A percentile compares a stretch with the other conserved stretches of the same genome.
These are phyloP conservation scores for Limonius californicus DNA, from an alignment of 1,140 invertebrate genomes.

Conservation along the genomic window DNA sequence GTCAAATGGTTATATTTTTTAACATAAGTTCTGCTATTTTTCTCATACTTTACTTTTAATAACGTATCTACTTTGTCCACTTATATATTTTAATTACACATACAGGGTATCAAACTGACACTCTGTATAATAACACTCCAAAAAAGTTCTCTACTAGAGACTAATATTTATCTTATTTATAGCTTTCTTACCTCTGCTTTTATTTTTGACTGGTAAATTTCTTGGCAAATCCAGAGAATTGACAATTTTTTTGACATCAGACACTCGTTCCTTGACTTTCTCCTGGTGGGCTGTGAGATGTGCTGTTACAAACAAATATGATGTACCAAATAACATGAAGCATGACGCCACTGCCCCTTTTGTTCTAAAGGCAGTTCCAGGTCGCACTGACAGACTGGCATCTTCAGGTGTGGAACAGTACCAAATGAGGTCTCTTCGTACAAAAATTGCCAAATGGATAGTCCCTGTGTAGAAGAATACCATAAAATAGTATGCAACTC, in stretches of 20 bases:
- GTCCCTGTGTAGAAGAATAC: no score
- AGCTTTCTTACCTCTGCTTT: conserved; percentile 63
- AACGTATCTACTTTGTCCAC: no score
- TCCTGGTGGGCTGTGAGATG: conserved; percentile 89
- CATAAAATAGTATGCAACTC: no score
- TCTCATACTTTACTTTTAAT: no score
- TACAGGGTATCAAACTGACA: no score
- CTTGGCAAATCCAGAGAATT: conserved; percentile 82
- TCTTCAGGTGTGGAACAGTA: conserved; percentile 90
- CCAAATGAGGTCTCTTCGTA: conserved; percentile 89
- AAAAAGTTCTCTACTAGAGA: no score
- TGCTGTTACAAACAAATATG: conserved; percentile 89
- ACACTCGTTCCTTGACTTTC: conserved; percentile 80
- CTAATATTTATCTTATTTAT: no score
- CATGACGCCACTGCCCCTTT: conserved; percentile 89
- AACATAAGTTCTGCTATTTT: no score
- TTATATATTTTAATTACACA: no score
- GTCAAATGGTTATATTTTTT: no score
- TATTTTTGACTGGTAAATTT: conserved; percentile 69
- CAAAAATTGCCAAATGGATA: conserved; percentile 80
- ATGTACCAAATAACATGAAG: conserved; percentile 88
- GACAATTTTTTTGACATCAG: conserved; percentile 83
- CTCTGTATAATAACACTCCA: no score
- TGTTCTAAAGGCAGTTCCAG: conserved; percentile 82
- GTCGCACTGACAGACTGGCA: conserved; percentile 77